Percentiles rank a stretch among this genome's conserved stretches.
phyloP scores from a whole-genome alignment of 2,888 invertebrate species.

The Antitype chi region DNA sequence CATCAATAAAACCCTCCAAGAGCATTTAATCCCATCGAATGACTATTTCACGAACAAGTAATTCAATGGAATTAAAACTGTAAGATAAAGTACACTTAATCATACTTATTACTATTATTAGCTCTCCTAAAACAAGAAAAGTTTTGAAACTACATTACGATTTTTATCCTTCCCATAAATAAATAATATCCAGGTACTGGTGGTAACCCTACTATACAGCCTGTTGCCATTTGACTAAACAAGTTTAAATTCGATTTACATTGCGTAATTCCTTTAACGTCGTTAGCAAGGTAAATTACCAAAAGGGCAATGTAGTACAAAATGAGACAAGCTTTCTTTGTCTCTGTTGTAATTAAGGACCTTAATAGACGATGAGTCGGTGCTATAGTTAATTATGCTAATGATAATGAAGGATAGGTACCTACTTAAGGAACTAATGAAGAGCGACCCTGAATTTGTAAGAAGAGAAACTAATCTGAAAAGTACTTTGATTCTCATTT shows the following conservation, averaged over 20 bases:
- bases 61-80: not conserved
- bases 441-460: conserved; percentile 26
- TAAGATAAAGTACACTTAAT: not conserved
- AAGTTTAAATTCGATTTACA: conserved; percentile 42
- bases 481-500: conserved; percentile 25
- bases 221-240: conserved; percentile 30
- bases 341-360: conserved; percentile 38
- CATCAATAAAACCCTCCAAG: no score
- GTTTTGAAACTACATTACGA: not conserved
- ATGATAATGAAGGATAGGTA: conserved; percentile 25
- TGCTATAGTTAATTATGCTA: conserved; percentile 36
- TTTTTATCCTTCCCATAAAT: not conserved
- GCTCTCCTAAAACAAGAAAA: conserved; percentile 2
- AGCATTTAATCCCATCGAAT: no score
- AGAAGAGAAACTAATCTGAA: conserved; percentile 15
- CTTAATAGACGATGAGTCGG: conserved; percentile 30
- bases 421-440: conserved; percentile 27
- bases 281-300: conserved; percentile 24
- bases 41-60: no score
- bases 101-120: no score
- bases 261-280: conserved; percentile 15
- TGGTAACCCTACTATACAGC: conserved; percentile 39
- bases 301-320: conserved; percentile 27
- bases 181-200: not conserved
- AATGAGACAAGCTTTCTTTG: conserved; percentile 39